Evolutionary conservation across 2,888 invertebrate species (phyloP).

Genomic region (Pyralis farinalis): DNA sequence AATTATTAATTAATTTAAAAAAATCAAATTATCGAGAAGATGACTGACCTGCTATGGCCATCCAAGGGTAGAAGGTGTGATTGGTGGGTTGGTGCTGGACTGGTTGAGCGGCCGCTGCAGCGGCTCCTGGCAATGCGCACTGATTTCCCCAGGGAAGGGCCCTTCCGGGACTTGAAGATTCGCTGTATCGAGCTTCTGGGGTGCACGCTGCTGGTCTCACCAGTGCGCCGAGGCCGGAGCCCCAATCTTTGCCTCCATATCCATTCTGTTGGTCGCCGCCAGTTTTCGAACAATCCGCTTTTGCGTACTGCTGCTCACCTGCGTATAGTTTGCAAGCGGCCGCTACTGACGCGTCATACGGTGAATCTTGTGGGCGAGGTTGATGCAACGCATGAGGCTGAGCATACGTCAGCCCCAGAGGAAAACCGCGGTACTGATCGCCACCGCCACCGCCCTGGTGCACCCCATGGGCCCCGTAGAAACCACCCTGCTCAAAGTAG

Average conservation of each 20-base stretch:
- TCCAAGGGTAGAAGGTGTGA: slow-evolving; percentile 98
- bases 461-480: slow-evolving; percentile 93
- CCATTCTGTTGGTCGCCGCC: slow-evolving; percentile 83
- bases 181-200: slow-evolving; percentile 92
- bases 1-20: too few relatives aligned
- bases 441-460: slow-evolving; percentile 89
- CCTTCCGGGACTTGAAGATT: slow-evolving; percentile 90
- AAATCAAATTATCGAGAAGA: slow-evolving; percentile 3
- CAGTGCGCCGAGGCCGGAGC: slow-evolving; percentile 83
- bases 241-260: slow-evolving; percentile 87
- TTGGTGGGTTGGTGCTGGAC: slow-evolving; percentile 94
- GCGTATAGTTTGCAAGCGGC: slow-evolving; percentile 92
- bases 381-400: slow-evolving; percentile 90
- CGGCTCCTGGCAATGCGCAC: slow-evolving; percentile 91
- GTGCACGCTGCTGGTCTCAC: slow-evolving; percentile 94
- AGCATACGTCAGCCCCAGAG: slow-evolving; percentile 92
- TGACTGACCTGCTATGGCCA: slow-evolving; percentile 98
- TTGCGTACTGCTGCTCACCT: slow-evolving; percentile 84
- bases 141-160: slow-evolving; percentile 93
- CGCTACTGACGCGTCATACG: slow-evolving; percentile 94
- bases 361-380: slow-evolving; percentile 93
- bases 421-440: slow-evolving; percentile 92
- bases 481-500: slow-evolving; percentile 97
- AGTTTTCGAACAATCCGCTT: slow-evolving; percentile 90
- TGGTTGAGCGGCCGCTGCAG: slow-evolving; percentile 90